These are phyloP conservation scores for Ptilodon capucinus DNA, from an alignment of 2,888 invertebrate species.

Conservation along the genomic window DNA sequence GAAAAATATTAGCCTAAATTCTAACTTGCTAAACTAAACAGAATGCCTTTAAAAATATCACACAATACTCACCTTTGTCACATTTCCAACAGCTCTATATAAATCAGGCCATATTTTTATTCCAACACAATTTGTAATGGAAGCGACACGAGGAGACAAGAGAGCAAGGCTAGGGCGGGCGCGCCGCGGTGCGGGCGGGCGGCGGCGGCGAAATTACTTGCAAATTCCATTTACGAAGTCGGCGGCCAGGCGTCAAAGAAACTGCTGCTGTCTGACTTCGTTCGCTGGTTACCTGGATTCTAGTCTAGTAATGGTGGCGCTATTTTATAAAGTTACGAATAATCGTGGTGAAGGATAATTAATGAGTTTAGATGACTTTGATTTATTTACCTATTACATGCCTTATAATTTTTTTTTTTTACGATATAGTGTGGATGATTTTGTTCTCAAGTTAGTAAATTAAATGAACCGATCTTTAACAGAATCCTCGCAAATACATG, in stretches of 20 bases:
- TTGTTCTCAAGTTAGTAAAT: no score
- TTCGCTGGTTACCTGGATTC: constrained; percentile 40
- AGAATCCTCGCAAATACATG: no score
- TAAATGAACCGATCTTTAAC: no score
- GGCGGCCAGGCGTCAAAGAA: constrained; percentile 69
- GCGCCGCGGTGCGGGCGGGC: constrained; percentile 42
- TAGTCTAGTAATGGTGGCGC: constrained; percentile 27
- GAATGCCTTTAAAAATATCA: neutral
- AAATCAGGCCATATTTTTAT: constrained; percentile 72
- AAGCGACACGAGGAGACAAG: constrained; percentile 80
- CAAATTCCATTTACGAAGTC: constrained; percentile 81
- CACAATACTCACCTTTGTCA: neutral
- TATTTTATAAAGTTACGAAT: neutral
- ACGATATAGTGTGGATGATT: no score
- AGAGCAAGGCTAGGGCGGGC: constrained; percentile 62
- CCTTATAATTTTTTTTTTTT: no score
- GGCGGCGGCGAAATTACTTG: constrained; percentile 74
- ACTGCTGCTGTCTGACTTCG: constrained; percentile 46
- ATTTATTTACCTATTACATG: neutral
- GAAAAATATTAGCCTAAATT: no score
- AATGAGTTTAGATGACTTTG: neutral
- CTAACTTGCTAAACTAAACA: no score
- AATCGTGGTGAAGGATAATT: neutral
- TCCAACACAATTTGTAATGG: constrained; percentile 82
- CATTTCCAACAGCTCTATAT: constrained; percentile 47